Evolutionary conservation across 2,888 invertebrate genomes (phyloP), one percentile per base, ranked within the genome.

Genomic region (Cataglyphis livida): DNA sequence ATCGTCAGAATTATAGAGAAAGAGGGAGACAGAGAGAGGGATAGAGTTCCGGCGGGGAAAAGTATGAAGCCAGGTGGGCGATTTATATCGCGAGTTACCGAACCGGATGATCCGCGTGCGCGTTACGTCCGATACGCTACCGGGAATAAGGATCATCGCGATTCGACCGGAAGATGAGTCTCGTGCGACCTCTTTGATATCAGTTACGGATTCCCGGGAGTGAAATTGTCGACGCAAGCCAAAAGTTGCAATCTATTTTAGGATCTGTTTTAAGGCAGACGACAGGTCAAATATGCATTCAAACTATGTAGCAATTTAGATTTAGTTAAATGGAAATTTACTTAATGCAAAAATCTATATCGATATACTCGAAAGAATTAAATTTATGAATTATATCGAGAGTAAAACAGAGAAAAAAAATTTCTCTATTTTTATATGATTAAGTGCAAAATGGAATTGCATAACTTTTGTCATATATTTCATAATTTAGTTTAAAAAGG

Each of bases 41-140:
- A 15, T 3, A n/a, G 83, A 76, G 76, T 70, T 70, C 59, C 71
- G 71, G 59, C 59, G 71, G 48, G 71, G 54, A 79, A 79, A 78
- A 79, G 71, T 79, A 79, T 59, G 70, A 10, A 41, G 44, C 65
- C 64, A 57, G 71, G 41, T 54, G 76, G 15, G 41, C 76, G 76
- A 79, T 79, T 79, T 79, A 51, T 51, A 79, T 79, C 18, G 25
- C 44, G 78, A 59, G 78, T 35, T 78, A 70, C 59, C 71, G 70
- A 76, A 54, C 41, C 35, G 71, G 35, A 71, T 59, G 25, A 71
- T 79, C 71, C 73, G 59, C 71, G 25, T 25, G 59, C 32, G 51
- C 38, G 7, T 54, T 64, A 51, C 65, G 62, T 25, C 64, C 48
- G 74, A 62, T 54, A 28, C n/a, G 51, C 38, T 38, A 25, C 38